A percentile compares a stretch with the other conserved stretches of the same genome.
These are phyloP conservation scores for Helicoverpa armigera DNA, from an alignment of 1,140 invertebrate species.

Conservation along the genomic window DNA sequence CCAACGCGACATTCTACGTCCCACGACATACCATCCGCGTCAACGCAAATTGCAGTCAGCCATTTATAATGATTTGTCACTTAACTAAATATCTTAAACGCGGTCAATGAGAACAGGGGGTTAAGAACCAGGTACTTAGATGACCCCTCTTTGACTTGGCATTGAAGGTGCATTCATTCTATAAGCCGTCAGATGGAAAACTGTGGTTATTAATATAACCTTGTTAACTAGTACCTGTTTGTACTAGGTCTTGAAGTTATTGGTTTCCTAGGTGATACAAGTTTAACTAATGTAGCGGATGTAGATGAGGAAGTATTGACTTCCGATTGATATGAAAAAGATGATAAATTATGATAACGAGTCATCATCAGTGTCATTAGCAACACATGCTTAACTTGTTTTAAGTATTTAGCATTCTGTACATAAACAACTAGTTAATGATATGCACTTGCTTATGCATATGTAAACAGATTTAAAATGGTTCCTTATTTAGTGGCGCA, in stretches of 20 bases:
- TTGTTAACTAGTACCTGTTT: neutral
- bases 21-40: neutral
- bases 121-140: slow-evolving; percentile 24
- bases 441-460: neutral
- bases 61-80: slow-evolving; percentile 47
- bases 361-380: too few species aligned
- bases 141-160: slow-evolving; percentile 12
- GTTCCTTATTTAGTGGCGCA: neutral
- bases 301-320: neutral
- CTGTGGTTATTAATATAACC: slow-evolving; percentile 3
- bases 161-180: slow-evolving; percentile 30
- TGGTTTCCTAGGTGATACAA: neutral
- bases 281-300: neutral
- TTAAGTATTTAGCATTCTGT: too few species aligned
- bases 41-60: neutral
- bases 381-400: too few species aligned
- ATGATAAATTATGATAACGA: too few species aligned
- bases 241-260: neutral
- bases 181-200: neutral
- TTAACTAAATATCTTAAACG: slow-evolving; percentile 37
- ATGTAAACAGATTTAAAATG: neutral
- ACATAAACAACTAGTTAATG: too few species aligned
- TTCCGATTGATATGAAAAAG: neutral
- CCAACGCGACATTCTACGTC: neutral
- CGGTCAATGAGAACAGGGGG: slow-evolving; percentile 35